Evolutionary conservation across 2,797 vertebrate genomes (phyloP).

Genomic region (Spinus pinus): DNA sequence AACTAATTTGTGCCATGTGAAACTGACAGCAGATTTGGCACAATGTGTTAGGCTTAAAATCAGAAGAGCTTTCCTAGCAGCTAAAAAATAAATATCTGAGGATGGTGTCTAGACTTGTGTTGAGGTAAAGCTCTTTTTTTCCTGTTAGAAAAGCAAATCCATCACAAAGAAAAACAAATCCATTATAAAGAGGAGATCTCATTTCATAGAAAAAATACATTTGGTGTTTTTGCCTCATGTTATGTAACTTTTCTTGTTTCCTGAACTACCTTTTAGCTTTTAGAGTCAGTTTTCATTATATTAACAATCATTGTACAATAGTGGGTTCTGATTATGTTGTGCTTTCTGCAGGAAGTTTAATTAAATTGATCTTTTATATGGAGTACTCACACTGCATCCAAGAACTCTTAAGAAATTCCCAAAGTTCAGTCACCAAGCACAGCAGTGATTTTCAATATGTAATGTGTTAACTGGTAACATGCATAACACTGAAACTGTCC

Average conservation of each 20-base stretch:
- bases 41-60: not conserved
- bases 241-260: not conserved
- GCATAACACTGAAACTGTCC: not conserved
- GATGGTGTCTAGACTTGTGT: constrained; percentile 23
- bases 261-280: not conserved
- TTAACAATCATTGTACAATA: not conserved
- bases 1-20: constrained; percentile 25
- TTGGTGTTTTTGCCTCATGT: not conserved
- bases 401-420: not conserved
- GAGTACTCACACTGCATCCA: not conserved
- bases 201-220: not conserved
- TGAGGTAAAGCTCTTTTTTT: not conserved
- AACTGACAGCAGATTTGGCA: constrained; percentile 30
- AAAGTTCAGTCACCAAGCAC: not conserved
- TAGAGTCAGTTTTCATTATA: not conserved
- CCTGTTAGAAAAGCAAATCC: not conserved
- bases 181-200: not conserved
- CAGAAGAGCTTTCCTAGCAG: not conserved
- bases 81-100: constrained; percentile 42
- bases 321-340: not conserved
- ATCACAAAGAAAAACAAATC: not conserved
- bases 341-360: not conserved
- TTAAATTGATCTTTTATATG: not conserved
- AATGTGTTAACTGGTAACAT: not conserved
- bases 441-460: not conserved